A percentile compares a stretch with the other conserved stretches of the same genome.
Evolutionary conservation across 2,797 vertebrate species (phyloP).

Genomic region (Galago senegalensis): DNA sequence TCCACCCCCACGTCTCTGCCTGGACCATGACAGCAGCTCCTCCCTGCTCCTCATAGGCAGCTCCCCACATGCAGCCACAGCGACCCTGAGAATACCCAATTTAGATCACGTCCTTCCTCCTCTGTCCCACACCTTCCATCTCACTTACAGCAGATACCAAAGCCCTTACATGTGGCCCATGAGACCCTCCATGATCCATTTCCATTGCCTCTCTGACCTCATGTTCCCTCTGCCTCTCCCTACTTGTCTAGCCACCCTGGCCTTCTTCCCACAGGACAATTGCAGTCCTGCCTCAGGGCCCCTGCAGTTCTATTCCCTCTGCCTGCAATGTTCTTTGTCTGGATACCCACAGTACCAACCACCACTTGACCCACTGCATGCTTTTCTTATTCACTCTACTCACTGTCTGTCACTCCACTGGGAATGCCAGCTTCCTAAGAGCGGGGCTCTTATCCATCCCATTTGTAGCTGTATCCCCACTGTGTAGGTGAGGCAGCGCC

Average conservation of each 20-base stretch:
- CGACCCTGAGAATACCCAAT: neutral
- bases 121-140: neutral
- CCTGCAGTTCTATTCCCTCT: neutral
- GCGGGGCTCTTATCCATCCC: neutral
- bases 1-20: neutral
- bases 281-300: neutral
- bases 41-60: neutral
- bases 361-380: neutral
- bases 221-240: too few species aligned
- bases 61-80: neutral
- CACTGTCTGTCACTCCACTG: neutral
- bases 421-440: neutral
- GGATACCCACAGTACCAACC: neutral
- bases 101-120: neutral
- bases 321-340: neutral
- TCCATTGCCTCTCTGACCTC: neutral
- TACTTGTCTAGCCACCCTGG: accelerated
- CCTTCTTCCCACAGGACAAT: neutral
- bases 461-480: neutral
- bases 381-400: neutral
- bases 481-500: neutral
- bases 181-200: neutral
- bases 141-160: neutral
- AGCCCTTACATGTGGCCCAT: neutral
- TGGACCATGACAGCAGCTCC: neutral